These are phyloP conservation scores for Tiliacea citrago DNA, from an alignment of 2,888 invertebrate species.

Conservation along the genomic window DNA sequence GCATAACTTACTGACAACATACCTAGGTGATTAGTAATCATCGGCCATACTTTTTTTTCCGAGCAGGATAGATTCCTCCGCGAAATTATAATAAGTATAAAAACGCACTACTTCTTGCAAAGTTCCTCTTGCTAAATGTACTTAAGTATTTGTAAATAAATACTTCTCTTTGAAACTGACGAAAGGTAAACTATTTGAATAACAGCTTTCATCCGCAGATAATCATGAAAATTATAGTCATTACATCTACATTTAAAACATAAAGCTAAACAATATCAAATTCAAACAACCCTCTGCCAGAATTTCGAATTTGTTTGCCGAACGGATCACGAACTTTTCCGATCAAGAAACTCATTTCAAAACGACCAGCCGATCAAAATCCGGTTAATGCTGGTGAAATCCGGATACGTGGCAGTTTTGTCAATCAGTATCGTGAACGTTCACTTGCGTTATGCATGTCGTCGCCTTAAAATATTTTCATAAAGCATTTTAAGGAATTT, in stretches of 20 bases:
- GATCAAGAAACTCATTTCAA: constrained; percentile 44
- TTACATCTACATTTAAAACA: constrained; percentile 33
- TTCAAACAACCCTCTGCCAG: constrained; percentile 9
- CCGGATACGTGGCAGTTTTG: constrained; percentile 31
- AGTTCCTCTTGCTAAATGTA: neutral
- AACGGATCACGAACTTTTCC: constrained; percentile 37
- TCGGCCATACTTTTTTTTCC: too few relatives aligned
- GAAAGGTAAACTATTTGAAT: constrained; percentile 1
- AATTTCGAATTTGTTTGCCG: constrained; percentile 29
- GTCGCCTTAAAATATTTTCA: constrained; percentile 61
- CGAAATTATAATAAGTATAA: too few relatives aligned
- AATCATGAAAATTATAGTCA: constrained; percentile 15
- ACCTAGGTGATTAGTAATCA: too few relatives aligned
- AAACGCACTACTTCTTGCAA: too few relatives aligned
- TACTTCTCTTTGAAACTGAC: neutral
- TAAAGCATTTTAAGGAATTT: constrained; percentile 73
- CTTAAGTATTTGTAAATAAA: too few relatives aligned
- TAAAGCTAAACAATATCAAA: constrained; percentile 2
- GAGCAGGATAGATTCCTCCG: too few relatives aligned
- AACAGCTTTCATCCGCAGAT: neutral
- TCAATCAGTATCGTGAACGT: constrained; percentile 35
- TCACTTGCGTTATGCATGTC: constrained; percentile 35
- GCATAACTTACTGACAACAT: too few relatives aligned
- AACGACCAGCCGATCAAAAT: constrained; percentile 47
- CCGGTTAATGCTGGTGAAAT: constrained; percentile 41